Evolutionary conservation across 2,113 vertebrate genomes (phyloP).

Genomic region (Peromyscus maniculatus): DNA sequence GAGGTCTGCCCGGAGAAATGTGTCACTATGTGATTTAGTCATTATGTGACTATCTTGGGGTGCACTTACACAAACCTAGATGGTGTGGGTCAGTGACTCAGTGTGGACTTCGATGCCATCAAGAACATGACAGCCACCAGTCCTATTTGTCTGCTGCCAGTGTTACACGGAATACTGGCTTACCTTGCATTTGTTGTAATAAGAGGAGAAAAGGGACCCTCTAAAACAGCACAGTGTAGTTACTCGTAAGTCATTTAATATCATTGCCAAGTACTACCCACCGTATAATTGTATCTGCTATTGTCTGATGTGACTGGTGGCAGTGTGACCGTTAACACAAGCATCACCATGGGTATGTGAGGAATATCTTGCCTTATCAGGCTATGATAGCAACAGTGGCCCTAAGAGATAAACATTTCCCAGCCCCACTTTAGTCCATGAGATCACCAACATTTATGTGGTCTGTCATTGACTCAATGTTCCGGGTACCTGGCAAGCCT

Average conservation of each 20-base stretch:
- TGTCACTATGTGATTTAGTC: background rate
- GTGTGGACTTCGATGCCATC: background rate
- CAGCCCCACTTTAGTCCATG: accelerated
- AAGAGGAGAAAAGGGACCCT: background rate
- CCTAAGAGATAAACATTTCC: background rate
- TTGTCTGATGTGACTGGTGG: background rate
- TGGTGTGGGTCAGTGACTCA: background rate
- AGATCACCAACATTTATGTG: background rate
- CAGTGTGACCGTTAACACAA: no score
- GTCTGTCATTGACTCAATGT: background rate
- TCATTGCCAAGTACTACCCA: background rate
- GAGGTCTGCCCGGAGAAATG: background rate
- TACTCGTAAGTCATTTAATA: background rate
- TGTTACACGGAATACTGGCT: background rate
- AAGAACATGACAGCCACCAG: background rate
- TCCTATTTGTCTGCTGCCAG: background rate
- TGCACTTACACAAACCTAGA: background rate
- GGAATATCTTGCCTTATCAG: no score
- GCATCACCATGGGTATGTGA: no score
- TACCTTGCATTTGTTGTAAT: background rate
- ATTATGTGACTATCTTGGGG: no score
- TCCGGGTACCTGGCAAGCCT: background rate
- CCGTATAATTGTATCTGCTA: background rate
- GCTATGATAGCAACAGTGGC: background rate
- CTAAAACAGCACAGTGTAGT: background rate